A percentile compares a stretch with the other conserved stretches of the same genome.
Conservation (phyloP, 2,888 invertebrate genomes). For the Acanthosoma haemorrhoidale region DNA sequence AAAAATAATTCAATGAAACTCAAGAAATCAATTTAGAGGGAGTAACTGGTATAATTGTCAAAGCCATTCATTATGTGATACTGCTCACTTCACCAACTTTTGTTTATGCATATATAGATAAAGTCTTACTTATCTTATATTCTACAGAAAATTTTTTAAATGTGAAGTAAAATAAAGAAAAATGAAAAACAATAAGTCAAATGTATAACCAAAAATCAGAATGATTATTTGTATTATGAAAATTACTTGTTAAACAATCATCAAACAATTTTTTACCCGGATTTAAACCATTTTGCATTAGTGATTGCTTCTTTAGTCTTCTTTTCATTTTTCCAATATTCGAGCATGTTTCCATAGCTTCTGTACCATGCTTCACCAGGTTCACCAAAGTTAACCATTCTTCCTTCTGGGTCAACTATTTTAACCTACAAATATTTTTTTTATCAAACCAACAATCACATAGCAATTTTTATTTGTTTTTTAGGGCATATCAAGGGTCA, state of each 20-base stretch:
- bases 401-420: conserved; percentile 59
- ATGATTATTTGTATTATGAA: neutral
- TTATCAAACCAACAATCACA: neutral
- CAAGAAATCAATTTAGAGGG: no score
- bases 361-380: conserved; percentile 70
- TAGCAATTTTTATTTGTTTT: neutral
- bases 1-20: no score
- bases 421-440: conserved; percentile 49
- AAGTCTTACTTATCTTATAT: no score
- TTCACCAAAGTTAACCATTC: conserved; percentile 61
- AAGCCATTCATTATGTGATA: no score
- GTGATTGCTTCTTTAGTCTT: conserved; percentile 65
- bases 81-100: no score
- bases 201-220: no score
- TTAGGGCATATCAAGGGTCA: neutral
- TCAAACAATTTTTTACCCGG: conserved; percentile 60
- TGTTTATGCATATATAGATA: no score
- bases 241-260: neutral
- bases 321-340: conserved; percentile 73
- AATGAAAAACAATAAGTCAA: no score
- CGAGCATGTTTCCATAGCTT: conserved; percentile 71
- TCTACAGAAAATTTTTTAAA: no score
- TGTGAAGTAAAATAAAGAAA: no score
- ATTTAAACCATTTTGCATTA: conserved; percentile 69
- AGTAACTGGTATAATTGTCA: no score